Evolutionary conservation across 2,888 invertebrate genomes (phyloP), one percentile per base, ranked within the genome.

Genomic region (Leucania comma): DNA sequence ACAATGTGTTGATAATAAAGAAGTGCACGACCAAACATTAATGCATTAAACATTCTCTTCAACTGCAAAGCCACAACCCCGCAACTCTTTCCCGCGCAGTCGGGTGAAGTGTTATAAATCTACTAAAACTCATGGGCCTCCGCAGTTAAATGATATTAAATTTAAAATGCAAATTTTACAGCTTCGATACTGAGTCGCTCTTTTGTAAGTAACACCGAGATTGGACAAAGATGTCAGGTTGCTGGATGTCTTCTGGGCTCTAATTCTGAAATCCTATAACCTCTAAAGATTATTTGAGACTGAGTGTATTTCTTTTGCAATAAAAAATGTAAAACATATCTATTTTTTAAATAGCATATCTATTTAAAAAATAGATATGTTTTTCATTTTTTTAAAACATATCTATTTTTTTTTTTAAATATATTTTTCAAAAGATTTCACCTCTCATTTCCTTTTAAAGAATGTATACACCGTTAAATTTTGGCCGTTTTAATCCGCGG

Each of bases 141-240:
- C 60, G 66, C 73, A 83, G 82, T 87, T 86, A 85, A 89, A 86
- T 78, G 84, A 83, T 84, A 87, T 90, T 88, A 89, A 88, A 90
- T 91, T 86, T 90, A 86, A 90, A 90, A 90, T 91, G 88, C 90
- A 89, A 90, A 91, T 89, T 84, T 81, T 74, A 86, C 86, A 78
- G 80, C 85, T 84, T 82, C 87, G 80, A 86, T 87, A 84, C 85
- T 83, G 75, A 75, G 68, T 85, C 84, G 86, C 83, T 84, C 87
- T 82, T 87, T 84, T 83, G 76, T 81, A 75, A 81, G 78, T 70
- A 78, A 77, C 78, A 54, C 64, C 68, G 72, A 73, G 68, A 68
- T 79, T 62, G 71, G 57, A 51, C 32, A 6, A 1, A 57, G 83
- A 82, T 48, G 46, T 65, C 2, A 0, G 0, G 5, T 53, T 10